Base-by-base conservation (phyloP, 2,888 invertebrate genomes). In the Volucella zonaria region DNA sequence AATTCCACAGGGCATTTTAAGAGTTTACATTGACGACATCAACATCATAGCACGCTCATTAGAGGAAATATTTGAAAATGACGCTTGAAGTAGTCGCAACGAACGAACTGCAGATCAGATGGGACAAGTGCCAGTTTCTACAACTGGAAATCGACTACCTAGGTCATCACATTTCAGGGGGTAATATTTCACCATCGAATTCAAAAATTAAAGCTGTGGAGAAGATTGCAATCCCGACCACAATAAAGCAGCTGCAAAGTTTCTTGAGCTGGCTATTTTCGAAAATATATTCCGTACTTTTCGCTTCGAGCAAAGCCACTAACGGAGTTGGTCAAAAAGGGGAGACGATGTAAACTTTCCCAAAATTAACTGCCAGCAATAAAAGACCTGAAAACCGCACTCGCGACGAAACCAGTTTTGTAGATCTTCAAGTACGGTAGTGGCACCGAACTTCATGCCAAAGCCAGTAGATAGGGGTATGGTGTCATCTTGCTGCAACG, bases 401-500 rank as follows among this genome's bases (percentile, higher is more conserved):
- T 64, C 8, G 38, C 12, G 11, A 8, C 38, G 8, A 51, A 64
- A 42, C 73, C 54, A 18, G 52, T 62, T n/a, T 38, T 52, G 14
- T 52, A 42, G 14, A 62, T 73, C 10, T 62, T 62, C 23, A 12
- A 62, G 9, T 73, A 73, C 18, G 73, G 73, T 43, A 38, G 12
- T 10, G n/a, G 15, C 12, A 75, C 64, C 4, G 58, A 75, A 14
- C 8, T 75, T 12, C 66, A 75, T n/a, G 51, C 67, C 18, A 67
- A 76, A 23, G 76, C 23, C 12, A 18, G 15, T 15, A 52, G 10
- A 15, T 18, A 83, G 49, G 89, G 89, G 3, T 88, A 31, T 64
- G 89, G 88, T 9, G 89, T 88, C 2, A 67, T 88, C 1, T 59
- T 89, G 23, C 23, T 90, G 9, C 31, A 31, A 31, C 31, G 31